These are phyloP conservation scores for Lacanobia wlatinum DNA, from an alignment of 2,888 invertebrate genomes.

Conservation along the genomic window DNA sequence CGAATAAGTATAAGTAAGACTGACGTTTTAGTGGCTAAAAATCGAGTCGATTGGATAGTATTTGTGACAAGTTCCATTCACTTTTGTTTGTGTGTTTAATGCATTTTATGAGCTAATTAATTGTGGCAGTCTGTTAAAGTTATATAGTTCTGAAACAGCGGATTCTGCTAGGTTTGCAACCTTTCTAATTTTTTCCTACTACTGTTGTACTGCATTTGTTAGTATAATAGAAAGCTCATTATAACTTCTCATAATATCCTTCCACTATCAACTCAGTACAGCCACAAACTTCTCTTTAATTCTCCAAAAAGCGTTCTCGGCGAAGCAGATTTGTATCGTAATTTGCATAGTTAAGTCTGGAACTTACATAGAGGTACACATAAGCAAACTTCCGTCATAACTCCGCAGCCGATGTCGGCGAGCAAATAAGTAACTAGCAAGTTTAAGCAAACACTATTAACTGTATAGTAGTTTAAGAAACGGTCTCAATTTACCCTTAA, in stretches of 20 bases:
- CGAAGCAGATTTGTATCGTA: conserved; percentile 78
- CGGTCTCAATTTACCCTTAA: conserved; percentile 83
- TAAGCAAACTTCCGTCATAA: conserved; percentile 80
- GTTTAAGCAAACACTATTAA: conserved; percentile 86
- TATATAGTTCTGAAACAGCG: not conserved
- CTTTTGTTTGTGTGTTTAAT: not conserved
- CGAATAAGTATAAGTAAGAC: conserved; percentile 1
- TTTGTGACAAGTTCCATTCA: not conserved
- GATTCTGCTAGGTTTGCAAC: not conserved
- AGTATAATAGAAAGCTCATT: conserved; percentile 27
- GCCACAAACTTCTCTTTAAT: conserved; percentile 51
- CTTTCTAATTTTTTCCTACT: not conserved
- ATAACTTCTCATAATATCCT: conserved; percentile 44
- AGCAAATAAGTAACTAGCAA: conserved; percentile 85
- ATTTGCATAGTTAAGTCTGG: conserved; percentile 81
- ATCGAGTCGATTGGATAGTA: not conserved
- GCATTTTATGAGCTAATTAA: not conserved
- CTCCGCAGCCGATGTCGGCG: conserved; percentile 80
- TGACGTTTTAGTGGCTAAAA: not conserved
- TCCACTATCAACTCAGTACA: conserved; percentile 60
- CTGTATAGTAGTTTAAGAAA: conserved; percentile 88
- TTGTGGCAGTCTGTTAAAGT: not conserved
- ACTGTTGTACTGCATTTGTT: not conserved
- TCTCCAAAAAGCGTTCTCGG: conserved; percentile 69
- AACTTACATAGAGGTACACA: conserved; percentile 74